Evolutionary conservation across 2,797 vertebrate genomes (phyloP).

Genomic region (Pseudomugil gertrudae): DNA sequence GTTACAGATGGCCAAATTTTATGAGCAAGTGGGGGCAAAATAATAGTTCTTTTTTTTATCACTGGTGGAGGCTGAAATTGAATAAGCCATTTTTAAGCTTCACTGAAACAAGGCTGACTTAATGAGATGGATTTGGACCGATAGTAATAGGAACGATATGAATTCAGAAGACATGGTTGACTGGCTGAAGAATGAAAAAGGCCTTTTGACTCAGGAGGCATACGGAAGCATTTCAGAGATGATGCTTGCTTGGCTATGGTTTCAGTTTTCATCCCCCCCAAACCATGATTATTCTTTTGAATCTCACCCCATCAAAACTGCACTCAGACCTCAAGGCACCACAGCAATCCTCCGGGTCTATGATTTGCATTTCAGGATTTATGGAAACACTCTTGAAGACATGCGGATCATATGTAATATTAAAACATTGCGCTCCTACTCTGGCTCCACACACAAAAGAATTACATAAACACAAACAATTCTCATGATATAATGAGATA

Average conservation of each 20-base stretch:
- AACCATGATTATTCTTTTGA: constrained; percentile 83
- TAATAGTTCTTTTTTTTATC: constrained; percentile 65
- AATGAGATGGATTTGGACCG: constrained; percentile 66
- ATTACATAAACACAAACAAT: constrained; percentile 59
- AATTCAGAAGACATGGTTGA: constrained; percentile 59
- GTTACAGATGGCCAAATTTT: constrained; percentile 57
- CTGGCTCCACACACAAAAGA: constrained; percentile 26
- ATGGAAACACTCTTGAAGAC: constrained; percentile 69
- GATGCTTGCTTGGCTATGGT: constrained; percentile 70
- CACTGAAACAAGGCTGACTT: constrained; percentile 53
- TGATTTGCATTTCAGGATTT: constrained; percentile 77
- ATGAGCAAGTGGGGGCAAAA: constrained; percentile 55
- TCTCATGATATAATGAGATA: constrained; percentile 49
- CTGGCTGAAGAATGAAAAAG: constrained; percentile 62
- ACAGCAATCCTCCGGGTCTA: constrained; percentile 69
- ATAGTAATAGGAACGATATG: constrained; percentile 67
- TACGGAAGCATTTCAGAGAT: constrained; percentile 77
- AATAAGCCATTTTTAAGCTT: constrained; percentile 67
- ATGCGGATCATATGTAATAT: constrained; percentile 66
- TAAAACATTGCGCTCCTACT: constrained; percentile 46
- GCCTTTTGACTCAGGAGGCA: constrained; percentile 67
- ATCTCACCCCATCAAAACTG: constrained; percentile 77
- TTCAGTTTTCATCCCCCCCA: constrained; percentile 75
- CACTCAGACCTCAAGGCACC: constrained; percentile 79
- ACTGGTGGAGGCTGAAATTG: constrained; percentile 59